Percentiles rank a stretch among this genome's conserved stretches.
Conservation (phyloP, 2,113 vertebrate species). For the Lophura nycthemera region DNA sequence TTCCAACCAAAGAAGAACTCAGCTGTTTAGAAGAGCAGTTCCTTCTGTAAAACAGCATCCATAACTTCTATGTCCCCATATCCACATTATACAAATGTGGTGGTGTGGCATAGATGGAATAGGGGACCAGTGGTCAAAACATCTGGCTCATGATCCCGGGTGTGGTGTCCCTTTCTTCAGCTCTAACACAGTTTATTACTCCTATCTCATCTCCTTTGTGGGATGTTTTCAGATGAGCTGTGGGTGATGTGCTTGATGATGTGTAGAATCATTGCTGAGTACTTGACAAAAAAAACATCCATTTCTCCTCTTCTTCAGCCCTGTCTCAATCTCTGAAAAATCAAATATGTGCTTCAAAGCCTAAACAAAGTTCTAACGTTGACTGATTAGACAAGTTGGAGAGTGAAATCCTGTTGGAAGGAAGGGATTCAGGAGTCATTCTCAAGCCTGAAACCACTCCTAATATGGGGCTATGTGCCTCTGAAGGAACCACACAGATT, state of each 20-base stretch:
- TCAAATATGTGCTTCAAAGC: not conserved
- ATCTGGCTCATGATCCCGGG: not conserved
- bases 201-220: not conserved
- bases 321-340: not conserved
- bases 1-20: not conserved
- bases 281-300: not conserved
- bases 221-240: not conserved
- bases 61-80: not conserved
- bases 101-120: not conserved
- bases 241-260: not conserved
- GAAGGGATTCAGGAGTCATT: not conserved
- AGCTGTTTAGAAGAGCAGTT: not conserved
- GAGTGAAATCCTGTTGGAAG: not conserved
- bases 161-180: not conserved
- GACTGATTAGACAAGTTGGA: not conserved
- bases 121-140: not conserved
- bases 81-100: not conserved
- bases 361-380: accelerated
- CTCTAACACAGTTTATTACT: accelerated
- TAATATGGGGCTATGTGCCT: not conserved
- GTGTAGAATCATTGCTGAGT: not conserved
- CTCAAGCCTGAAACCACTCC: not conserved
- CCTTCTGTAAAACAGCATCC: not conserved
- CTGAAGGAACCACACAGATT: not conserved
- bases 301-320: not conserved